Conservation (phyloP, 1,140 invertebrate species). For the Plectus sambesii region DNA sequence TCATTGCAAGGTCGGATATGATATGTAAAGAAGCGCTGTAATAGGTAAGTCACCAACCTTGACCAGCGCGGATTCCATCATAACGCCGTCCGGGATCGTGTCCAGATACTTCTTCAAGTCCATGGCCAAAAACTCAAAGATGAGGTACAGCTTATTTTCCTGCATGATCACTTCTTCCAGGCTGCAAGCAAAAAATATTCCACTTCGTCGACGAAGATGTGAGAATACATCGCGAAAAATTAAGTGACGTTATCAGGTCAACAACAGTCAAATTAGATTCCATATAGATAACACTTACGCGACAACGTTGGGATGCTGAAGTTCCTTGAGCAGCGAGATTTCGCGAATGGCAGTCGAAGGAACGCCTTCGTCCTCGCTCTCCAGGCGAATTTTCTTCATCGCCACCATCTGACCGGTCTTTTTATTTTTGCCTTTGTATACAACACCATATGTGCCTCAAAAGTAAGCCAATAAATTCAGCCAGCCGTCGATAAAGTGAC, state of each 20-base stretch:
- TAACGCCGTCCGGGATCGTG: constrained; percentile 58
- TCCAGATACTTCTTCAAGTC: constrained; percentile 95
- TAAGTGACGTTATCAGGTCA: too few relatives aligned
- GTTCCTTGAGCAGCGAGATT: constrained; percentile 75
- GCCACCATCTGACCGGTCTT: constrained; percentile 74
- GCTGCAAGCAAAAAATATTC: constrained; percentile 47
- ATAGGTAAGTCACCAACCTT: constrained; percentile 53
- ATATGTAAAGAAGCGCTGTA: too few relatives aligned
- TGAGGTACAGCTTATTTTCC: constrained; percentile 75
- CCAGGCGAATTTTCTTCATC: constrained; percentile 83
- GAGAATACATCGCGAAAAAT: constrained; percentile 10
- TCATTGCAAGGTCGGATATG: too few relatives aligned
- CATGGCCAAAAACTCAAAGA: constrained; percentile 94
- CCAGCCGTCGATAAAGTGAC: neutral
- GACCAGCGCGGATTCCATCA: constrained; percentile 59
- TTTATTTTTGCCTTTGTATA: constrained; percentile 74
- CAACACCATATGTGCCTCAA: constrained; percentile 74
- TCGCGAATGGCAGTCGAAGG: constrained; percentile 82
- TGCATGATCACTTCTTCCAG: constrained; percentile 74
- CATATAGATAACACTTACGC: too few relatives aligned
- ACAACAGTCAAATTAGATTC: too few relatives aligned
- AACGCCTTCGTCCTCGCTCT: constrained; percentile 81
- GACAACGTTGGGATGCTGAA: constrained; percentile 78
- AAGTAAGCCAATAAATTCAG: constrained; percentile 12
- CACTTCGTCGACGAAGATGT: constrained; percentile 12